Base-by-base conservation (phyloP, 2,888 invertebrate species). In the Ceraclea dissimilis region DNA sequence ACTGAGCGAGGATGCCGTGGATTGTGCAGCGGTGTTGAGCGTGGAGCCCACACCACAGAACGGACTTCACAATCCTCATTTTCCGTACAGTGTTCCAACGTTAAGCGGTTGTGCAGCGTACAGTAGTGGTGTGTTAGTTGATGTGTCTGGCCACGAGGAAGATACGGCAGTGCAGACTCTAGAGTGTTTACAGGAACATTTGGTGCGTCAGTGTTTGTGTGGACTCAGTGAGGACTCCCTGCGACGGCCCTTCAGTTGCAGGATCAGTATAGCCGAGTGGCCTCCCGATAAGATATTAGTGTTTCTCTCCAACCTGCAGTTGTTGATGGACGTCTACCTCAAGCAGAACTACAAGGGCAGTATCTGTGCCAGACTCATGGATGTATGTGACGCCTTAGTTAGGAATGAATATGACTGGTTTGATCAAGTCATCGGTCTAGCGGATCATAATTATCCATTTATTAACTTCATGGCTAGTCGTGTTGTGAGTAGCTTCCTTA, bases 371-470 rank as follows among this genome's bases (percentile, higher is more conserved):
- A 81, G 85, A 64, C 82, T 93, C 49, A 86, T 86, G 73, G 85
- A 86, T 64, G 84, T 90, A 18, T 90, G 90, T 70, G 88, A 90
- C 67, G 84, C 86, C 54, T 78, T 91, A 51, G 84, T 89, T 62
- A 79, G 86, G 54, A 90, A 90, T 69, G 87, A 89, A 68, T 86
- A 88, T 67, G 88, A 89, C 65, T 83, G 92, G 68, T 86, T 92
- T 60, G 89, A 90, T 64, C 89, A 91, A 73, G 84, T 92, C 54
- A 84, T 92, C 53, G 86, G 88, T 62, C 75, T 92, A 63, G 85
- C 87, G 13, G 85, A 88, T 65, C 86, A 86, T 65, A 81, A 83
- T 59, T 88, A 90, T 75, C 85, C 85, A 67, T 92, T 87, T 69
- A 81, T 92, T 57, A 88, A 87, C 66, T 90, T 87, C 73, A 79